Evolutionary conservation across 2,113 vertebrate genomes (phyloP).

Genomic region (Opisthocomus hoazin): DNA sequence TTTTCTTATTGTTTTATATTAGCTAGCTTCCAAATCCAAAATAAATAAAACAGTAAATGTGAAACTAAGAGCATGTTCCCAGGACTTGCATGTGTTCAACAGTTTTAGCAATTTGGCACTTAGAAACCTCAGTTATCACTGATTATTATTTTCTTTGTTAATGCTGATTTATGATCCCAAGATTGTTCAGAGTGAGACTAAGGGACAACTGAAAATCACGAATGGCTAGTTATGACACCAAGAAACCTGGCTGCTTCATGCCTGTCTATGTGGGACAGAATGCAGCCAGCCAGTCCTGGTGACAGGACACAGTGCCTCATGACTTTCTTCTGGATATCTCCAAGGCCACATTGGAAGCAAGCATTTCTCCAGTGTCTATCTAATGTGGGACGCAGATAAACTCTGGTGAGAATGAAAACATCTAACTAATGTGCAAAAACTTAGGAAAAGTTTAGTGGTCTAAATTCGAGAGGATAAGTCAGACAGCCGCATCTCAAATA

Average conservation of each 20-base stretch:
- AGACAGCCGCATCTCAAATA: not conserved
- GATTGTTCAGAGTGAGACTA: not conserved
- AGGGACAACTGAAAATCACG: not conserved
- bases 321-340: not conserved
- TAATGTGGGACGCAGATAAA: not conserved
- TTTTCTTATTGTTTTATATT: slow-evolving; percentile 45
- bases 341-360: not conserved
- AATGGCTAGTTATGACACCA: not conserved
- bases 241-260: not conserved
- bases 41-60: slow-evolving; percentile 57
- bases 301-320: not conserved
- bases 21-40: slow-evolving; percentile 46
- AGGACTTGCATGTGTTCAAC: not conserved
- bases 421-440: not conserved
- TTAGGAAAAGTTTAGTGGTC: not conserved
- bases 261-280: not conserved
- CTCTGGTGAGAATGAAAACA: not conserved
- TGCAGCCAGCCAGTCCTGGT: not conserved
- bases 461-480: not conserved
- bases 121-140: not conserved
- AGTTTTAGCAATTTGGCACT: slow-evolving; percentile 39
- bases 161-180: slow-evolving; percentile 10
- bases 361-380: not conserved
- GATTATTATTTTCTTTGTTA: slow-evolving; percentile 38
- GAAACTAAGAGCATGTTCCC: slow-evolving; percentile 39